Base-by-base conservation (phyloP, 2,797 vertebrate species). In the Dermochelys coriacea region DNA sequence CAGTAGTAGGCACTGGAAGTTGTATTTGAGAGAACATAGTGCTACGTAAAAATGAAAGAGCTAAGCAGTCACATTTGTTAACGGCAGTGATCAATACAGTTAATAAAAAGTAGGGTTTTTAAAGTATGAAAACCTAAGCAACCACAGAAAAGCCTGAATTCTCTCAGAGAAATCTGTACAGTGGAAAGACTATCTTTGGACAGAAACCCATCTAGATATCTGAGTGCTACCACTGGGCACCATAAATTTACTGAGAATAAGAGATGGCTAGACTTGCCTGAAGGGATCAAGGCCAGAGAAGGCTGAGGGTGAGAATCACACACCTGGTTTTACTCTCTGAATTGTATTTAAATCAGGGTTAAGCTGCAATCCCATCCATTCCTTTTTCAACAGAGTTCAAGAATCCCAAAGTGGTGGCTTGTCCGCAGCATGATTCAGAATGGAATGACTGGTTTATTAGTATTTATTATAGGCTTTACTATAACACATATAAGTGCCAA, bases 1-100 rank as follows among this genome's bases (percentile, higher is more conserved):
- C 98, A 74, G 97, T 97, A 57, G 96, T 97, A 94, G 97, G 94
- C 85, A 96, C 98, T 99, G 97, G 90, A 96, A 96, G 94, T 4
- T 41, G 85, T 1, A 2, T 41, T 77, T 75, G 95, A 89, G 55
- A 92, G 52, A 88, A 94, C 4, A 90, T 3, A 90, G 51, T 80
- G 78, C 0, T 2, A 84, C 50, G 1, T 89, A 90, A 94, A 96
- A 84, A 25, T 2, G 68, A 23, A 89, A 34, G 19, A 95, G 55
- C 54, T 47, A 49, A 2, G 0, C 82, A 90, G 49, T 85, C 85
- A 77, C 49, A 41, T 64, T 86, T 49, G 18, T 82, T 80, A 41
- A 41, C 3, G 8, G 29, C 18, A 45, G 47, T n/a, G 47, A 14
- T 50, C 18, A 49, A 59, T 55, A 34, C 19, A 52, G 54, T 51